A percentile compares a stretch with the other conserved stretches of the same genome.
Conservation (phyloP, 2,113 vertebrate genomes). For the Probosciger aterrimus region DNA sequence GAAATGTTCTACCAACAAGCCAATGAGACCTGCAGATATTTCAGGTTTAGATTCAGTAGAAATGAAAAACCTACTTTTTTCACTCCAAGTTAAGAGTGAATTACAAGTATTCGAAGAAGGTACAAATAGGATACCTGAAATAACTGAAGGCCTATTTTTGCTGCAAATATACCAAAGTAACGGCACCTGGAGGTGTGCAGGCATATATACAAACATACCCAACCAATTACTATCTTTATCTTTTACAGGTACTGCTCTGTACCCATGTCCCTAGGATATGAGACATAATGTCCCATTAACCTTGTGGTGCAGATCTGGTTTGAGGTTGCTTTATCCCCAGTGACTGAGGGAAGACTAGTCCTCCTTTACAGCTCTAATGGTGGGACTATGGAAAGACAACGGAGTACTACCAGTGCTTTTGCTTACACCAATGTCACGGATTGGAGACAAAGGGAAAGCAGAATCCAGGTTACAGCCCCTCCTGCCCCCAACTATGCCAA, state of each 20-base stretch:
- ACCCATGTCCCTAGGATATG: not conserved
- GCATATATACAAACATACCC: not conserved
- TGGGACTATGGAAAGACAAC: not conserved
- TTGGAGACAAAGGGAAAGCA: not conserved
- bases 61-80: not conserved
- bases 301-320: not conserved
- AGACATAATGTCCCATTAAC: not conserved
- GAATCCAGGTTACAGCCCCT: not conserved
- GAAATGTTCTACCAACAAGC: not conserved
- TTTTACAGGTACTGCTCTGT: not conserved
- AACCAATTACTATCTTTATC: not conserved
- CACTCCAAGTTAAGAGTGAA: not conserved
- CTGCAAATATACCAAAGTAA: not conserved
- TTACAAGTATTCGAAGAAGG: not conserved
- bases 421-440: not conserved
- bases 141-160: not conserved
- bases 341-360: not conserved
- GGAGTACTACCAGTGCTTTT: not conserved
- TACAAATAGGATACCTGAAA: not conserved
- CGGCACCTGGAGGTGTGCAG: not conserved
- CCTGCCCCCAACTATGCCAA: fast-evolving
- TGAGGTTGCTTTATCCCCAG: not conserved
- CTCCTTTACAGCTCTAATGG: not conserved
- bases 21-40: not conserved
- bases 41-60: not conserved